phyloP scores from a whole-genome alignment of 2,888 invertebrate species.

The Noctua comes region DNA sequence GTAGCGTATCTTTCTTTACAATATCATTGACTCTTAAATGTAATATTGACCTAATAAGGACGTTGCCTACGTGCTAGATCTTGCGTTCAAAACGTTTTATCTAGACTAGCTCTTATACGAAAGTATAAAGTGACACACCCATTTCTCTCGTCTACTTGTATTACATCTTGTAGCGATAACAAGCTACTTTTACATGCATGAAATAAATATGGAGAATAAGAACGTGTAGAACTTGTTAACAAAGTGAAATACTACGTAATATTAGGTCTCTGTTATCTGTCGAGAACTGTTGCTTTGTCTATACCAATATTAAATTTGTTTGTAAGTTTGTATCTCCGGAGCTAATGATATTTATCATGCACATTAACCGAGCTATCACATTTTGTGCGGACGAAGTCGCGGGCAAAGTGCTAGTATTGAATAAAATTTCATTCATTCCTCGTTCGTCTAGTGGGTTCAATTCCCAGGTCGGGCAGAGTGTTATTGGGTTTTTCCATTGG shows the following conservation, averaged over 20 bases:
- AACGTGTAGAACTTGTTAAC: neutral
- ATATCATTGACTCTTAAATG: too few relatives aligned
- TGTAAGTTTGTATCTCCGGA: too few relatives aligned
- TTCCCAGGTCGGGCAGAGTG: neutral
- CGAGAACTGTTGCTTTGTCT: neutral
- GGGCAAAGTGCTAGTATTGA: too few relatives aligned
- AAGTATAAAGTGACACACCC: slow-evolving; percentile 37
- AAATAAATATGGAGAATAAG: slow-evolving; percentile 27
- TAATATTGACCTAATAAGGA: neutral
- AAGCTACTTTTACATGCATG: slow-evolving; percentile 13
- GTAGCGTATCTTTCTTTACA: too few relatives aligned
- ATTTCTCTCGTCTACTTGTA: slow-evolving; percentile 47
- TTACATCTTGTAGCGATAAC: slow-evolving; percentile 39
- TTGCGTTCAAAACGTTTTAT: slow-evolving; percentile 20
- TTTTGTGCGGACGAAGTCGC: too few relatives aligned
- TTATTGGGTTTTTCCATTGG: neutral
- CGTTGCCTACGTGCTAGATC: too few relatives aligned
- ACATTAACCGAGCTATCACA: too few relatives aligned
- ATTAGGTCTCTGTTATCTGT: neutral
- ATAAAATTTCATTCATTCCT: neutral
- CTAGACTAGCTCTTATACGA: neutral
- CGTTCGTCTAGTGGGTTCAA: neutral
- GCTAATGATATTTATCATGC: too few relatives aligned
- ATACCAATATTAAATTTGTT: too few relatives aligned
- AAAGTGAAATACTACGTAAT: neutral